These are phyloP conservation scores for Ethmia dodecea DNA, from an alignment of 2,888 invertebrate species.

Conservation along the genomic window DNA sequence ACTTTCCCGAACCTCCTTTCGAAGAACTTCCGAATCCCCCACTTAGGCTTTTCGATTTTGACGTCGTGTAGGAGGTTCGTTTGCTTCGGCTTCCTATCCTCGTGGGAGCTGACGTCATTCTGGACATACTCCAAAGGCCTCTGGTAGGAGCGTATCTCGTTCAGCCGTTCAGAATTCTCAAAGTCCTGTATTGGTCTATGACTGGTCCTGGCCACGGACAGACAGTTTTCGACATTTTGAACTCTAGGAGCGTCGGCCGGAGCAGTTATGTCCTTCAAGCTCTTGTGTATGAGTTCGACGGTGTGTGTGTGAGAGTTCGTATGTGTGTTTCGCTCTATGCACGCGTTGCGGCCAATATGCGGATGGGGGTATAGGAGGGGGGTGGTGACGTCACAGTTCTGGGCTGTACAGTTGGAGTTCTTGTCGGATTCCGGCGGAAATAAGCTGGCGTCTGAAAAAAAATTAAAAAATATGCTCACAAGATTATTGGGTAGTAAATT, in stretches of 20 bases:
- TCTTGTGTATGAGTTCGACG: constrained; percentile 78
- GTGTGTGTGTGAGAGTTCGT: constrained; percentile 75
- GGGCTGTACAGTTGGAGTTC: constrained; percentile 50
- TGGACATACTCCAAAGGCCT: constrained; percentile 81
- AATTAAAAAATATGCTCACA: too few species aligned
- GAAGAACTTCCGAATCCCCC: constrained; percentile 62
- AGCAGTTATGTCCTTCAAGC: constrained; percentile 73
- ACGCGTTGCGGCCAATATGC: constrained; percentile 91
- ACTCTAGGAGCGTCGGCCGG: constrained; percentile 27
- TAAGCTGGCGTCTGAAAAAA: too few species aligned
- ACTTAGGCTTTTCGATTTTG: constrained; percentile 54
- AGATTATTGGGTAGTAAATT: too few species aligned
- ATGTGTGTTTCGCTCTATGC: constrained; percentile 84
- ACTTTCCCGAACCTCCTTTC: constrained; percentile 50
- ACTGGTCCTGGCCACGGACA: constrained; percentile 52
- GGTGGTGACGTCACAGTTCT: constrained; percentile 50
- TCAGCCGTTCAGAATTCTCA: constrained; percentile 43
- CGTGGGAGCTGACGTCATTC: constrained; percentile 80
- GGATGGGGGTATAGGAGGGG: constrained; percentile 82
- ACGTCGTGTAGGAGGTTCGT: constrained; percentile 59
- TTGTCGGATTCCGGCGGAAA: constrained; percentile 46
- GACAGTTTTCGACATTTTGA: constrained; percentile 38
- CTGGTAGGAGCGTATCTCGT: constrained; percentile 59
- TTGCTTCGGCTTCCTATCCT: constrained; percentile 57
- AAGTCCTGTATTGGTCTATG: constrained; percentile 29